Conservation (phyloP, 2,113 vertebrate species). For the Hippocampus abdominalis region DNA sequence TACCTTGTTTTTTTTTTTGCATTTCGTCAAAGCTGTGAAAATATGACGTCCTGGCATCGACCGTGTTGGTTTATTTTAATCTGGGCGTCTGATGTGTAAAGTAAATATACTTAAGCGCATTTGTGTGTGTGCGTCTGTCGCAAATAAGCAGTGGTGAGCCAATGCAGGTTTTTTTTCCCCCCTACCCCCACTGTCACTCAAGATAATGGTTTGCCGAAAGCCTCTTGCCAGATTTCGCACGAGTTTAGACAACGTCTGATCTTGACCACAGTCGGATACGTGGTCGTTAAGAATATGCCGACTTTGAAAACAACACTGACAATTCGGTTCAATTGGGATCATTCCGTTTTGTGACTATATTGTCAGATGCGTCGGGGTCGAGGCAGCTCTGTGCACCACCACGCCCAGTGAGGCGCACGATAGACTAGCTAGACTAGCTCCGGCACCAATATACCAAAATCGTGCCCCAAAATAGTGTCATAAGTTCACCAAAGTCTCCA, state of each 20-base stretch:
- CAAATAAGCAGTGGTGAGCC: conserved; percentile 32
- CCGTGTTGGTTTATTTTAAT: conserved; percentile 42
- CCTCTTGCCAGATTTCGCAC: conserved; percentile 31
- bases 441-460: too few species aligned
- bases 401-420: too few species aligned
- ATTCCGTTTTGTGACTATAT: too few species aligned
- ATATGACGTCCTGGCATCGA: conserved; percentile 33
- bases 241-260: conserved; percentile 16
- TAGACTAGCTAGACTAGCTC: too few species aligned
- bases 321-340: too few species aligned
- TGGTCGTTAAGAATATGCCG: conserved; percentile 2
- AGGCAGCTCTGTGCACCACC: too few species aligned
- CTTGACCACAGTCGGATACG: background rate
- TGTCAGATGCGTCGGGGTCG: too few species aligned
- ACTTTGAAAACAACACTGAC: background rate
- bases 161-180: conserved; percentile 13
- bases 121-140: conserved; percentile 35
- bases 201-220: conserved; percentile 25
- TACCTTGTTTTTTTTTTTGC: conserved; percentile 32
- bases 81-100: conserved; percentile 45
- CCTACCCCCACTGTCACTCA: conserved; percentile 32
- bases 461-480: too few species aligned
- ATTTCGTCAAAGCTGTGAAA: conserved; percentile 45
- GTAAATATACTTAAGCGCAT: conserved; percentile 43
- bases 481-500: too few species aligned